phyloP scores from a whole-genome alignment of 2,888 invertebrate genomes.

The Drosophila prolongata region DNA sequence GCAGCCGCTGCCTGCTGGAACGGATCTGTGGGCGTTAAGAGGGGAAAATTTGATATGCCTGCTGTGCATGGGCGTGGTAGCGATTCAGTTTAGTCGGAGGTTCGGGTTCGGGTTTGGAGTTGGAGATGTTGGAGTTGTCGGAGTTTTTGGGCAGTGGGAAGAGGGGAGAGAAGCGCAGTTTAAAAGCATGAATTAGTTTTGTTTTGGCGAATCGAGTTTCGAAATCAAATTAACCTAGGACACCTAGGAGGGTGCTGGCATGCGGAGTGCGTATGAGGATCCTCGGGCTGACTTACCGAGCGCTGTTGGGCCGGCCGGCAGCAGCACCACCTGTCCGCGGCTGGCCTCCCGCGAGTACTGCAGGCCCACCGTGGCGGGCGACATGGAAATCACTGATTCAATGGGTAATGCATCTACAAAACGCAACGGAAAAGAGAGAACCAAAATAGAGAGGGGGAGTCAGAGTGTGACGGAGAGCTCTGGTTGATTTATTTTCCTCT shows the following conservation, averaged over 20 bases:
- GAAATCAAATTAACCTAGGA: slow-evolving; percentile 59
- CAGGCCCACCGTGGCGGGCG: slow-evolving; percentile 91
- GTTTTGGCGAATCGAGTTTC: slow-evolving; percentile 43
- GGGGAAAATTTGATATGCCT: slow-evolving; percentile 84
- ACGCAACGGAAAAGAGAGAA: slow-evolving; percentile 68
- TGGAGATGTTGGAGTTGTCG: slow-evolving; percentile 19
- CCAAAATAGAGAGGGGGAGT: slow-evolving; percentile 33
- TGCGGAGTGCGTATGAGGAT: slow-evolving; percentile 37
- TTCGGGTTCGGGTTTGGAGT: slow-evolving; percentile 44
- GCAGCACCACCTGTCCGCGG: slow-evolving; percentile 92
- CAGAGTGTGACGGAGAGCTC: slow-evolving; percentile 10
- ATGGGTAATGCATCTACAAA: slow-evolving; percentile 89
- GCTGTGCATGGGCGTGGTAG: slow-evolving; percentile 65
- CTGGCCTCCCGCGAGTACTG: slow-evolving; percentile 94
- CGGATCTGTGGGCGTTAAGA: slow-evolving; percentile 84
- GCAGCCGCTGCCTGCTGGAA: slow-evolving; percentile 82
- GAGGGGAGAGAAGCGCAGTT: slow-evolving; percentile 72
- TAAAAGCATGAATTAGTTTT: slow-evolving; percentile 79
- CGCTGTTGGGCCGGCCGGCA: slow-evolving; percentile 88
- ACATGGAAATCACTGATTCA: slow-evolving; percentile 91
- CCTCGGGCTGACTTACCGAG: slow-evolving; percentile 84
- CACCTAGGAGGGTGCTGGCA: slow-evolving; percentile 28
- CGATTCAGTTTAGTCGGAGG: slow-evolving; percentile 43
- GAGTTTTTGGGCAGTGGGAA: slow-evolving; percentile 7
- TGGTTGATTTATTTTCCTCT: not conserved